These are phyloP conservation scores for Macroramphosus scolopax DNA, from an alignment of 2,797 vertebrate genomes.

Conservation along the genomic window DNA sequence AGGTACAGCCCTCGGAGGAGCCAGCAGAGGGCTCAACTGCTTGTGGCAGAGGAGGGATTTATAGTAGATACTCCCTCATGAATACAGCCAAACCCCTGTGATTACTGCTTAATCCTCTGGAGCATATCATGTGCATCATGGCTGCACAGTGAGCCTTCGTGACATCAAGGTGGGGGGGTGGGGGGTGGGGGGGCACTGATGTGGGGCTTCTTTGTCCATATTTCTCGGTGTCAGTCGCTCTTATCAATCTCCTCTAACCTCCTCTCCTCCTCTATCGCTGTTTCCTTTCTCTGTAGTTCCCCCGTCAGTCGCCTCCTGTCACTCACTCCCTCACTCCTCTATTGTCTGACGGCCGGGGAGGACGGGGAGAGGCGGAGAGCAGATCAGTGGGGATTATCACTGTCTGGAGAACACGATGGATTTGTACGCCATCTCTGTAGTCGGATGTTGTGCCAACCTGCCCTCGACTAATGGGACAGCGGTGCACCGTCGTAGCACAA, in stretches of 20 bases:
- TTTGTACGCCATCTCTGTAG: slow-evolving; percentile 59
- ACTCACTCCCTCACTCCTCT: slow-evolving; percentile 16
- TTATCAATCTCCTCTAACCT: slow-evolving; percentile 19
- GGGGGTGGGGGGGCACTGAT: no score
- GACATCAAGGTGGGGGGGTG: slow-evolving; percentile 51
- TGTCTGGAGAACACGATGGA: slow-evolving; percentile 66
- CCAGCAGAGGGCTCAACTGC: slow-evolving; percentile 65
- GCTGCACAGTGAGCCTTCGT: slow-evolving; percentile 61
- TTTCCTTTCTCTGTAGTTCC: slow-evolving; percentile 33
- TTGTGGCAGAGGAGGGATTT: slow-evolving; percentile 58
- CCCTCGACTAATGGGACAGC: slow-evolving; percentile 58
- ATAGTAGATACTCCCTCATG: slow-evolving; percentile 47
- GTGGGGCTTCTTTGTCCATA: slow-evolving; percentile 38
- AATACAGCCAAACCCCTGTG: slow-evolving; percentile 71
- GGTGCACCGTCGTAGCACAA: slow-evolving; percentile 38
- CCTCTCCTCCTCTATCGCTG: slow-evolving; percentile 8
- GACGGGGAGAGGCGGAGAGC: slow-evolving; percentile 28
- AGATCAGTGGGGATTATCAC: slow-evolving; percentile 73
- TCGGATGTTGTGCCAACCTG: slow-evolving; percentile 60
- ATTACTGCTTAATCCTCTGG: slow-evolving; percentile 74
- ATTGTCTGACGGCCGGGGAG: slow-evolving; percentile 46
- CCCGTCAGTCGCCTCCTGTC: slow-evolving; percentile 28
- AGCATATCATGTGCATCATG: slow-evolving; percentile 72
- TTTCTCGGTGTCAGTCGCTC: slow-evolving; percentile 29
- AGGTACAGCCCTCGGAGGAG: slow-evolving; percentile 47